A percentile compares a stretch with the other conserved stretches of the same genome.
Conservation (phyloP, 2,888 invertebrate species). For the Sericinus montela region DNA sequence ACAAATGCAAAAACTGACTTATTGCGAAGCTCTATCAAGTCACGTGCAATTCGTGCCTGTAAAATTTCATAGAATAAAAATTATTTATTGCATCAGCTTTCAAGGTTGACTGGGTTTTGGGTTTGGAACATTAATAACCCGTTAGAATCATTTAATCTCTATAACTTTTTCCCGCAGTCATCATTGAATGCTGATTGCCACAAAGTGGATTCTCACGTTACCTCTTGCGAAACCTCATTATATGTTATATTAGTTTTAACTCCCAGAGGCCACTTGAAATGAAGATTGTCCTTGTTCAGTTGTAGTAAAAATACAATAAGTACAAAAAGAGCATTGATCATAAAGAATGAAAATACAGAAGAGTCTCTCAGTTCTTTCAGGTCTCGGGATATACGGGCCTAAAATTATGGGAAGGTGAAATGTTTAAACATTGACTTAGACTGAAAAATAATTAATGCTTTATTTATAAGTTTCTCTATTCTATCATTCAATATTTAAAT, state of each 20-base stretch:
- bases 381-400: conserved; percentile 94
- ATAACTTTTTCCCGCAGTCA: conserved; percentile 67
- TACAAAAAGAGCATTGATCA: conserved; percentile 99
- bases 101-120: conserved; percentile 71
- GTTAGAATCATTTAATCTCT: conserved; percentile 2
- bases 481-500: background rate
- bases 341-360: conserved; percentile 97
- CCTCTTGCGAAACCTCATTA: conserved; percentile 94
- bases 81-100: conserved; percentile 68
- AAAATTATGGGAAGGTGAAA: conserved; percentile 75
- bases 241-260: conserved; percentile 96
- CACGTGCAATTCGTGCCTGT: conserved; percentile 92
- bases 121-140: conserved; percentile 9
- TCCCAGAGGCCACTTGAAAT: conserved; percentile 97
- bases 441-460: too few species aligned
- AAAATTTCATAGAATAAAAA: conserved; percentile 74
- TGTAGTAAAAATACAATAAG: conserved; percentile 99
- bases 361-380: conserved; percentile 97
- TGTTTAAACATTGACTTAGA: conserved; percentile 11
- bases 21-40: conserved; percentile 96
- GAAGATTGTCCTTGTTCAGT: conserved; percentile 97
- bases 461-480: background rate
- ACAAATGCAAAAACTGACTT: conserved; percentile 98
- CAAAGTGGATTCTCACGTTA: conserved; percentile 81
- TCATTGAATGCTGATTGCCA: conserved; percentile 70